Evolutionary conservation across 2,888 invertebrate genomes (phyloP).

Genomic region (Protophormia terraenovae): DNA sequence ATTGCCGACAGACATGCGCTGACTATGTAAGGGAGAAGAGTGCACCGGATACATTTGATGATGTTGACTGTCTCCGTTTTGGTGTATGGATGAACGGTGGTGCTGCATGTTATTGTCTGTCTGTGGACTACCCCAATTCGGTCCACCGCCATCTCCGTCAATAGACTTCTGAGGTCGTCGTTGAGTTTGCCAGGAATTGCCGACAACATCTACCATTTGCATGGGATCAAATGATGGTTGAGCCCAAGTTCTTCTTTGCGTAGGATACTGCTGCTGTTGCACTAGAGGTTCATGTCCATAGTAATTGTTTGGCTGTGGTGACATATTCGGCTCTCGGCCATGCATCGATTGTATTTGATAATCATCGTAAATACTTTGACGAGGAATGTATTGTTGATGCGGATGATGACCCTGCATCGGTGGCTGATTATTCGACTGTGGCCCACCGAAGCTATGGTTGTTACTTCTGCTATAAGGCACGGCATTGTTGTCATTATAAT

Average conservation of each 20-base stretch:
- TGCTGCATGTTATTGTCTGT: constrained; percentile 46
- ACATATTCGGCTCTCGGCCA: constrained; percentile 74
- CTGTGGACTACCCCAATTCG: constrained; percentile 75
- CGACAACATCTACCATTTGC: constrained; percentile 79
- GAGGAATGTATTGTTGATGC: constrained; percentile 78
- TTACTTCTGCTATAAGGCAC: constrained; percentile 74
- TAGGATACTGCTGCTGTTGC: constrained; percentile 73
- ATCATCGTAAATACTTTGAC: constrained; percentile 83
- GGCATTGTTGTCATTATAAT: constrained; percentile 77
- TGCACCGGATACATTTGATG: constrained; percentile 81
- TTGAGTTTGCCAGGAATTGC: constrained; percentile 80
- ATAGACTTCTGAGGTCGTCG: constrained; percentile 72
- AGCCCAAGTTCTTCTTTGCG: constrained; percentile 87
- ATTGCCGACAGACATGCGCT: constrained; percentile 70
- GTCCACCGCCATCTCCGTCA: constrained; percentile 79
- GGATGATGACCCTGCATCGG: constrained; percentile 78
- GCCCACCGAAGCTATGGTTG: constrained; percentile 71
- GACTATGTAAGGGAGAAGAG: constrained; percentile 86
- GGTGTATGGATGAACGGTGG: constrained; percentile 72
- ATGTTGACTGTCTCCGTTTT: constrained; percentile 84
- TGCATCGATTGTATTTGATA: constrained; percentile 75
- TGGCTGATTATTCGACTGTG: constrained; percentile 58
- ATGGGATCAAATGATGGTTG: constrained; percentile 81
- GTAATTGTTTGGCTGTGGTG: constrained; percentile 84
- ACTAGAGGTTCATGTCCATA: constrained; percentile 87